Evolutionary conservation across 2,888 invertebrate species (phyloP), one percentile per base, ranked within the genome.

Genomic region (Dasypogon diadema): DNA sequence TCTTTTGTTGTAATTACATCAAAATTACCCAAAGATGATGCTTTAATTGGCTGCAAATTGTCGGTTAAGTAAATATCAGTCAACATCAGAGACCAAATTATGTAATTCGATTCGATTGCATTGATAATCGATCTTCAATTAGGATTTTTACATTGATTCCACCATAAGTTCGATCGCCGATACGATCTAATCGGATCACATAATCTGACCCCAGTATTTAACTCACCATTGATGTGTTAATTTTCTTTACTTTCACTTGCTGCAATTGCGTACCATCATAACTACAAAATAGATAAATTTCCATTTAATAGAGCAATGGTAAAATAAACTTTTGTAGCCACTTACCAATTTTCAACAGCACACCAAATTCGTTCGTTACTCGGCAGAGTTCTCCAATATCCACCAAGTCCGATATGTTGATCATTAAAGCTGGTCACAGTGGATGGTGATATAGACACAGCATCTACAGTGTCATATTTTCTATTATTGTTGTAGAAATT

Each of bases 1-100:
- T 80, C 75, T 58, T 65, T 58, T n/a, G 37, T 55, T 74, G 70
- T 22, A 18, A 80, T 77, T 37, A 79, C 55, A 75, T 81, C 80
- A 63, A 80, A 80, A 65, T 79, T 80, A 1, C 79, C 78, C 10
- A 81, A 34, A 14, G 80, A 80, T 0, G 79, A 76, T 21, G 80
- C 79, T 72, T 81, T 81, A 2, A 76, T 77, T 18, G 79, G 78
- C 58, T 60, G 34, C 22, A 42, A 56, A 12, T 30, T 42, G 1
- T 42, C 12, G 24, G 4, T n/a, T n/a, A n/a, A n/a, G n/a, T n/a
- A n/a, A n/a, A n/a, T n/a, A n/a, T n/a, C n/a, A n/a, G n/a, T n/a
- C n/a, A 37, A 37, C 2, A 63, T 4, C 2, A 37, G 21, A 37
- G 16, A 34, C 5, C 1, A 48, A 12, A 48, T 48, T 54, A 1